These are phyloP conservation scores for Hemiscyllium ocellatum DNA, from an alignment of 2,113 vertebrate species.

Conservation along the genomic window DNA sequence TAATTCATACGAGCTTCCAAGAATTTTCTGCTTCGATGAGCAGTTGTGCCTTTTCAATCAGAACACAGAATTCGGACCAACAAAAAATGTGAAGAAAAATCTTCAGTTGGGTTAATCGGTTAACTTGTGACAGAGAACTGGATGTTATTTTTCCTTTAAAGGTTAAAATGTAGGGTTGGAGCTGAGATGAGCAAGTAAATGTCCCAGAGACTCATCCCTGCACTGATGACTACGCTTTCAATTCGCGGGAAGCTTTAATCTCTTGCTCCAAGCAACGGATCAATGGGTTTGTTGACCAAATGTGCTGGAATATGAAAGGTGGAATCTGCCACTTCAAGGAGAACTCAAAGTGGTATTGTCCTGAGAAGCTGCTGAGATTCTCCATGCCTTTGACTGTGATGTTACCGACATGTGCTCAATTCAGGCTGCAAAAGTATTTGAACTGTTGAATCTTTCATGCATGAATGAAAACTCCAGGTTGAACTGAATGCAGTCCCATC, in stretches of 20 bases:
- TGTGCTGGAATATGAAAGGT: conserved; percentile 16
- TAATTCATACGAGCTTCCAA: neutral
- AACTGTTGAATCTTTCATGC: neutral
- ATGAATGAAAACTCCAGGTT: neutral
- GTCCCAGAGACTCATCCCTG: neutral
- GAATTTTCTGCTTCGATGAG: neutral
- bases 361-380: neutral
- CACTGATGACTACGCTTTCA: neutral
- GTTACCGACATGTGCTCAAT: neutral
- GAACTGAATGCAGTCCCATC: too few species aligned
- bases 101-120: neutral
- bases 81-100: neutral
- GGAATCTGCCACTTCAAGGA: neutral
- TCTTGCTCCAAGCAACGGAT: conserved; percentile 26
- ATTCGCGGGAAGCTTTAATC: conserved; percentile 6
- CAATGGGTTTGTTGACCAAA: conserved; percentile 19
- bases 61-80: neutral
- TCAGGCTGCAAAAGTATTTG: neutral
- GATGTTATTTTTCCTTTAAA: neutral
- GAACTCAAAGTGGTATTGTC: neutral
- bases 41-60: neutral
- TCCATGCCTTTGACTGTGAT: neutral
- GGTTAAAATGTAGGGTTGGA: neutral
- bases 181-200: neutral
- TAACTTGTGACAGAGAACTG: neutral